Evolutionary conservation across 1,140 invertebrate species (phyloP), one percentile per base, ranked within the genome.

Genomic region (Heliconius congener): DNA sequence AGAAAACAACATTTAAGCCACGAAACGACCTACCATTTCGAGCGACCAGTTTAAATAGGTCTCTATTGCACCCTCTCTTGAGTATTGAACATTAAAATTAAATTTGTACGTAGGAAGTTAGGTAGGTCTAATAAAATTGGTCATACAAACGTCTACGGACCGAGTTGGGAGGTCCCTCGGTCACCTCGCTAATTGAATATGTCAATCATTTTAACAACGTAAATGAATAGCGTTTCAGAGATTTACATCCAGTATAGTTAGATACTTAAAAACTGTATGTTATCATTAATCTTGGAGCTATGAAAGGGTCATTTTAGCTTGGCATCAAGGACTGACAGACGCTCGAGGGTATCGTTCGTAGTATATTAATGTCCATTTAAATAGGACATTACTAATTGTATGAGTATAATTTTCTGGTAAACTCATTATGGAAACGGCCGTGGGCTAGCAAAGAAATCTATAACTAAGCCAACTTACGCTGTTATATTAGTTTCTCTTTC

Each of bases 141-240:
- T 78, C 76, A 55, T 75, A 88, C 85, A 70, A 88, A 87, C 87
- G 84, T 89, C 88, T 88, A 88, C 86, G 87, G 90, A 88, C 90
- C 88, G 83, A 90, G 92, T 90, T 94, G 94, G 93, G 93, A 94
- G 94, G 94, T 94, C 94, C 89, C 87, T 83, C 91, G 92, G 93
- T 94, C 94, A 94, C 91, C 90, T 90, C 84, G 87, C 93, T 95
- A 95, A 95, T 94, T 95, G 94, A 94, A 95, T 91, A 89, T 94
- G 94, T 94, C 94, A 95, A 95, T 95, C 94, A 95, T 94, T 93
- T 94, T 93, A 94, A 94, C 92, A 94, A 94, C 90, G 90, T 88
- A 94, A 95, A 95, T 95, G 92, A 94, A 93, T 93, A 90, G 90
- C 90, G 90, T 90, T 90, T 87, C 91, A 87, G 87, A 88, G 83